Conservation (phyloP, 2,888 invertebrate species). For the Acanthosepion lycidas region DNA sequence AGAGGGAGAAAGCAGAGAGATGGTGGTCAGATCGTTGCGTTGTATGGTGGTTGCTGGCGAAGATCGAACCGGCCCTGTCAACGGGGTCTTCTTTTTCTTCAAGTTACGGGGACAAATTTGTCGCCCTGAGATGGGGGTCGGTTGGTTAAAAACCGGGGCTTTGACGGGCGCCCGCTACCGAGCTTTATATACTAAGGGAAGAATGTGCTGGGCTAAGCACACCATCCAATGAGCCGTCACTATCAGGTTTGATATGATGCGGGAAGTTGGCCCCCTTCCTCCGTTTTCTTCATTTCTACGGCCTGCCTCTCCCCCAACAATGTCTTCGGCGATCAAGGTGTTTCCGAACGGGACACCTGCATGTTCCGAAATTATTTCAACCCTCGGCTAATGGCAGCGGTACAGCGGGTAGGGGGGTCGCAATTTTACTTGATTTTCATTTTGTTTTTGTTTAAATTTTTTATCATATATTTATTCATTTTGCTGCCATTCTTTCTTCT, state of each 20-base stretch:
- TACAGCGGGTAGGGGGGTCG: too few relatives aligned
- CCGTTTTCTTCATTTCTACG: not conserved
- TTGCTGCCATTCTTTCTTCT: not conserved
- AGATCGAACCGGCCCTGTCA: conserved; percentile 6
- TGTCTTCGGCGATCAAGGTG: conserved; percentile 33
- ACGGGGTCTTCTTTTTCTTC: conserved; percentile 33
- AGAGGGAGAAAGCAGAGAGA: not conserved
- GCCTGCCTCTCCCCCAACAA: not conserved
- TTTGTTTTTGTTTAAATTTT: not conserved
- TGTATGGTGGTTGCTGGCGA: conserved; percentile 11
- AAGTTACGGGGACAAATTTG: not conserved
- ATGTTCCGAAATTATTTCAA: conserved; percentile 14
- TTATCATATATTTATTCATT: not conserved
- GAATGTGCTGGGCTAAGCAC: conserved; percentile 13
- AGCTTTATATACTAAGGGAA: conserved; percentile 8
- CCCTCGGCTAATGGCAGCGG: not conserved
- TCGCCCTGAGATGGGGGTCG: not conserved
- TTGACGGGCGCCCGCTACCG: conserved; percentile 22
- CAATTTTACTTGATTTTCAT: not conserved
- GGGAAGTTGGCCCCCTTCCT: not conserved
- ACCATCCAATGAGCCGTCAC: not conserved
- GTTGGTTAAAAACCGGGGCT: conserved; percentile 18
- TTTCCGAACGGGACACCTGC: conserved; percentile 33
- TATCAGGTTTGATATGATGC: not conserved
- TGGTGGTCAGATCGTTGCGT: not conserved